Evolutionary conservation across 64 coral and sea anemone genomes (phyloP).

Genomic region (Actinia equina): DNA sequence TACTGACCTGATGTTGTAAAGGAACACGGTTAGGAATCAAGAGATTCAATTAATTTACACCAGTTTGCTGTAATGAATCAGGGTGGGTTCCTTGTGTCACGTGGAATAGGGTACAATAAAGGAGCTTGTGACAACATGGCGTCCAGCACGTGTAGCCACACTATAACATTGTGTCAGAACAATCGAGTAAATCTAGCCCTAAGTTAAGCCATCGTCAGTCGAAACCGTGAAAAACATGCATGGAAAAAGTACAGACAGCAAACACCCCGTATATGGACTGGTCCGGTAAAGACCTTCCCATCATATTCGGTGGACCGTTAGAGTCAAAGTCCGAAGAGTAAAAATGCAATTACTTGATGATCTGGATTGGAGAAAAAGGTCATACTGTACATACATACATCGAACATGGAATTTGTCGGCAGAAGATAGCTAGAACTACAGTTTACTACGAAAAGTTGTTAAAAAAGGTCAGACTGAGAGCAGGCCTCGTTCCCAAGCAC

Average conservation of each 20-base stretch:
- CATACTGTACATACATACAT: background rate
- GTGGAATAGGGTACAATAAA: background rate
- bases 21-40: too few relatives aligned
- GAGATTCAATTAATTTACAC: too few relatives aligned
- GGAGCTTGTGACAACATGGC: conserved; percentile 8
- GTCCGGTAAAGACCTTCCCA: conserved; percentile 23
- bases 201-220: background rate
- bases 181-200: conserved; percentile 7
- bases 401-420: conserved; percentile 19
- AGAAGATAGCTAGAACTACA: conserved; percentile 31
- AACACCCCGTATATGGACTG: conserved; percentile 21
- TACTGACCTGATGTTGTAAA: too few relatives aligned
- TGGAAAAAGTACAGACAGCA: background rate
- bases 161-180: conserved; percentile 14
- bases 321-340: conserved; percentile 23
- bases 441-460: conserved; percentile 26
- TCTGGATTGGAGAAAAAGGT: conserved; percentile 31
- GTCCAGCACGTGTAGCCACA: background rate
- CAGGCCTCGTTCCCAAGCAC: too few relatives aligned
- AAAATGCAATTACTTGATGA: conserved; percentile 32
- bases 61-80: background rate
- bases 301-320: conserved; percentile 48
- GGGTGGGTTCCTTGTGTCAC: background rate
- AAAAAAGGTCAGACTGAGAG: too few relatives aligned
- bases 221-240: background rate